Conservation (phyloP, 2,888 invertebrate genomes). For the Oligia fasciuncula region DNA sequence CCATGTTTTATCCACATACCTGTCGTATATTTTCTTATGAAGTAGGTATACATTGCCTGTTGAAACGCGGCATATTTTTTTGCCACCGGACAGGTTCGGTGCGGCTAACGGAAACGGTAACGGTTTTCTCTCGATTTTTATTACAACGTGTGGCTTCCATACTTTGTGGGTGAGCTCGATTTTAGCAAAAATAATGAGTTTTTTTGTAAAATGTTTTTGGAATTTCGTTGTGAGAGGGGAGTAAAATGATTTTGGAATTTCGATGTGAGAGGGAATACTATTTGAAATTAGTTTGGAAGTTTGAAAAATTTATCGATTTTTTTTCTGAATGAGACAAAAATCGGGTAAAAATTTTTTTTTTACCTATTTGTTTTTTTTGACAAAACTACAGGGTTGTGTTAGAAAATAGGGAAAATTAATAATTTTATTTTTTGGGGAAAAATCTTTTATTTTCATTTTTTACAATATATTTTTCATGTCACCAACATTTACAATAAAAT, state of each 20-base stretch:
- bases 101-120: slow-evolving; percentile 58
- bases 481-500: slow-evolving; percentile 36
- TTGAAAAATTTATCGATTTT: not conserved
- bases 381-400: slow-evolving; percentile 10
- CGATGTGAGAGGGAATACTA: not conserved
- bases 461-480: slow-evolving; percentile 28
- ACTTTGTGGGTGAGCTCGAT: slow-evolving; percentile 24
- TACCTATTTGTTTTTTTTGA: not conserved
- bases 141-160: slow-evolving; percentile 64
- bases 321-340: not conserved
- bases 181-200: not conserved
- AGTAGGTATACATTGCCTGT: slow-evolving; percentile 76
- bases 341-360: not conserved
- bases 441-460: slow-evolving; percentile 51
- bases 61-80: slow-evolving; percentile 56
- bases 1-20: slow-evolving; percentile 73
- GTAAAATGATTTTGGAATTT: not conserved
- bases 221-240: not conserved
- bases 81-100: slow-evolving; percentile 66
- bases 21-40: slow-evolving; percentile 65
- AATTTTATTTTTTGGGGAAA: slow-evolving; percentile 45
- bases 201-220: not conserved
- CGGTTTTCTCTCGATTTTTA: slow-evolving; percentile 52
- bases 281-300: not conserved
- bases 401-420: slow-evolving; percentile 53